Evolutionary conservation across 2,888 invertebrate genomes (phyloP).

Genomic region (Mimas tiliae): DNA sequence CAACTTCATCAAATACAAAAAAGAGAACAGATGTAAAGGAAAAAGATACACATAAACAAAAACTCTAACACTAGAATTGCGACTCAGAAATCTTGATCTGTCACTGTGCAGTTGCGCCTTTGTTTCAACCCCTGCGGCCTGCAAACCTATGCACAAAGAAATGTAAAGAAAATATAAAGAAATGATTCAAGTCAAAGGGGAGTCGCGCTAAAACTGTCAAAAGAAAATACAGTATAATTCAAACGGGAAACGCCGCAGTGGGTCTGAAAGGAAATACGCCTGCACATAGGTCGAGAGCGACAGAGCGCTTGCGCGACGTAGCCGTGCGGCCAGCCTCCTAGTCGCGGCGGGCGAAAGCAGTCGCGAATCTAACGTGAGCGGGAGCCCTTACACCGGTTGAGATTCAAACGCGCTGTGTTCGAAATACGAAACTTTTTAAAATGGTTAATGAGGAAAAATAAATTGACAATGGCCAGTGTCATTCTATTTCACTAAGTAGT

Average conservation of each 20-base stretch:
- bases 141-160: slow-evolving; percentile 31
- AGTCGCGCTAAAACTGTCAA: slow-evolving; percentile 51
- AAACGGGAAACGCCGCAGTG: slow-evolving; percentile 43
- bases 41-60: slow-evolving; percentile 19
- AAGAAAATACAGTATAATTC: slow-evolving; percentile 57
- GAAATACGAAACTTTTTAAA: slow-evolving; percentile 38
- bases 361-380: slow-evolving; percentile 19
- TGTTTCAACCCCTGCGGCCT: slow-evolving; percentile 27
- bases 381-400: slow-evolving; percentile 18
- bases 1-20: background rate
- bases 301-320: slow-evolving; percentile 22
- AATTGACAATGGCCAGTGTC: slow-evolving; percentile 29
- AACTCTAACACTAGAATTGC: slow-evolving; percentile 16
- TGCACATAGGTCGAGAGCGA: slow-evolving; percentile 37
- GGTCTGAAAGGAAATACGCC: slow-evolving; percentile 42
- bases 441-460: slow-evolving; percentile 30
- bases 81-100: slow-evolving; percentile 16
- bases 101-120: slow-evolving; percentile 20
- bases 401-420: slow-evolving; percentile 23
- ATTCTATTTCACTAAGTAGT: slow-evolving; percentile 20
- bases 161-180: slow-evolving; percentile 38
- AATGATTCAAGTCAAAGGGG: slow-evolving; percentile 54
- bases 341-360: slow-evolving; percentile 20
- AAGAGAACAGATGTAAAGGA: background rate
- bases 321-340: slow-evolving; percentile 1